Base-by-base conservation (phyloP, 2,113 vertebrate species). In the Semicossyphus pulcher region DNA sequence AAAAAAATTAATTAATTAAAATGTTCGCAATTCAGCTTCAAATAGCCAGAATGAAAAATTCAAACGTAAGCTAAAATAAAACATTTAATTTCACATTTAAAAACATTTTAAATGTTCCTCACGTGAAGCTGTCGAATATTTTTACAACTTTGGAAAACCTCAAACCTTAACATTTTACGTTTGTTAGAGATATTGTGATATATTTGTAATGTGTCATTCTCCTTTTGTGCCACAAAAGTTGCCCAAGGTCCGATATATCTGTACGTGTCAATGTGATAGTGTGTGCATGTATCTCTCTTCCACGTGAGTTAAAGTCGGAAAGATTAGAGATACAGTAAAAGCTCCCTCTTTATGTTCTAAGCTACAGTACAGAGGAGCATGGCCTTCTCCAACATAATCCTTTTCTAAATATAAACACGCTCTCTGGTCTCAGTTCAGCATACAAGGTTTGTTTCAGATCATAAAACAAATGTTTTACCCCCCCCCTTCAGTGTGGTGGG, bases 401-500 rank as follows among this genome's bases (percentile, higher is more conserved):
- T 26, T 9, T 36, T 60, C 47, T 48, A 44, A 51, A 58, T 44
- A 83, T 62, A 92, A 93, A 58, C 70, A 31, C 15, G 0, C 20
- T 6, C 31, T 54, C 54, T n/a, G 5, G 26, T 63, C 34, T 18
- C 15, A 29, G 10, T 51, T 64, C 15, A 60, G 48, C 57, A 54
- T 21, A 65, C 39, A 21, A 44, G 44, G 53, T 52, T 69, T 64
- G 47, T 77, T 20, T 63, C 39, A 44, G 42, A 73, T 62, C 36
- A 51, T 52, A 25, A 54, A 64, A 71, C 60, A 69, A 51, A 42
- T 62, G 36, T 44, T 74, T 60, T 48, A 72, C 31, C 60, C 26
- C 32, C 53, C 14, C 36, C 15, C 39, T 1, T 29, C 61, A 44
- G 28, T 48, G 51, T 2, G 16, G 94, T 94, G 92, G 93, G 93